phyloP scores from a whole-genome alignment of 2,113 vertebrate species.

The Burhinus bistriatus region DNA sequence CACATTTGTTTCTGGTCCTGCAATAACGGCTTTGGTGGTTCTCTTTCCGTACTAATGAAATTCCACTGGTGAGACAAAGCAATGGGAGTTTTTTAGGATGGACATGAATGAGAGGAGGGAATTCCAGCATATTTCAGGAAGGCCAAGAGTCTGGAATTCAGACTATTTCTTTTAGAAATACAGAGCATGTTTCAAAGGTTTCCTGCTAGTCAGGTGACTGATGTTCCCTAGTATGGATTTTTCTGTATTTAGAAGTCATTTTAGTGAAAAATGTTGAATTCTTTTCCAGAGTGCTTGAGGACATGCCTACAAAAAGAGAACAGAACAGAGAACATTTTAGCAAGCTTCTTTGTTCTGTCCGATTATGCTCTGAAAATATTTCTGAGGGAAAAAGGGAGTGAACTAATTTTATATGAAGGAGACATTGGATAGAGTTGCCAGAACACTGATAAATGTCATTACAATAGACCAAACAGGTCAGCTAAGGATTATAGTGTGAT shows the following conservation, averaged over 20 bases:
- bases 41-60: background rate
- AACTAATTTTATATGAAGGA: background rate
- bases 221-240: background rate
- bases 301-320: background rate
- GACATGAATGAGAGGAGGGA: background rate
- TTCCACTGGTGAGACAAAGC: background rate
- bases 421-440: background rate
- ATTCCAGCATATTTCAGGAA: background rate
- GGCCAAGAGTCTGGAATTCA: background rate
- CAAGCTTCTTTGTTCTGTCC: background rate
- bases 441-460: background rate
- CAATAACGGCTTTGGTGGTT: background rate
- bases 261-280: background rate
- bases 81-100: background rate
- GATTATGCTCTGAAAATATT: background rate
- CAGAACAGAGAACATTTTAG: background rate
- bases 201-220: background rate
- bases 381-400: background rate
- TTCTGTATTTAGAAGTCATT: background rate
- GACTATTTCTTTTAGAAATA: background rate
- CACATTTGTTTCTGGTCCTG: background rate
- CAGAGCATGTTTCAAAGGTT: background rate
- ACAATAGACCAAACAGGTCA: background rate
- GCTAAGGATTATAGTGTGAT: background rate
- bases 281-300: background rate